Evolutionary conservation across 2,113 vertebrate species (phyloP), one percentile per base, ranked within the genome.

Genomic region (Mormyrus iriodes): DNA sequence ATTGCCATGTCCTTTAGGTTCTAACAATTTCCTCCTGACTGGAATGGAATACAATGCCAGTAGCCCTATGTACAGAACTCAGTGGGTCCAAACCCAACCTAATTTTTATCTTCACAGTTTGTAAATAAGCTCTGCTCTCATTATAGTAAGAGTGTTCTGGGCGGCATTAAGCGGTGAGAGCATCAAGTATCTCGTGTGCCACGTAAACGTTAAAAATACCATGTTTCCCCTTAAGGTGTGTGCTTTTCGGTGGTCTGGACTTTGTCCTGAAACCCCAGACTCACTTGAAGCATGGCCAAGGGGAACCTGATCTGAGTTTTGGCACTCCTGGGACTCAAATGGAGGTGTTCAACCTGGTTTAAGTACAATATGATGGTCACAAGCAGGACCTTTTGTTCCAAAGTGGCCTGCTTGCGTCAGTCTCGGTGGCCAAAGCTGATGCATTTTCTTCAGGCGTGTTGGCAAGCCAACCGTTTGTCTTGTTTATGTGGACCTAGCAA

Each of bases 41-140:
- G 17, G 31, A 39, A 76, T 76, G 69, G 13, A 35, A 31, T 39
- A 13, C 17, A 76, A 17, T 76, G 31, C 15, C 31, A 35, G 73
- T 19, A 7, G 4, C 13, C 5, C 35, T 19, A 35, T 58, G 46
- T 65, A 49, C 48, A 35, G 48, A 88, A 88, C 27, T 49, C 10
- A 35, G 51, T 55, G 79, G 12, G 31, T 73, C 51, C 73, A 24
- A 52, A 42, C 49, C 3, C 12, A 51, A 31, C 49, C 9, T 42
- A 27, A 88, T 88, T 82, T 88, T 88, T 53, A 88, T 88, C 52
- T 52, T 51, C 73, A 88, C 73, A 79, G 51, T 82, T 88, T 82
- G 88, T 88, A 88, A 83, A 88, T 88, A 88, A 82, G 88, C 49
- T 39, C 48, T 82, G 21, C 69, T 69, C 88, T 35, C 51, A 10